Conservation (phyloP, 2,797 vertebrate genomes). For the Poecile montanus region DNA sequence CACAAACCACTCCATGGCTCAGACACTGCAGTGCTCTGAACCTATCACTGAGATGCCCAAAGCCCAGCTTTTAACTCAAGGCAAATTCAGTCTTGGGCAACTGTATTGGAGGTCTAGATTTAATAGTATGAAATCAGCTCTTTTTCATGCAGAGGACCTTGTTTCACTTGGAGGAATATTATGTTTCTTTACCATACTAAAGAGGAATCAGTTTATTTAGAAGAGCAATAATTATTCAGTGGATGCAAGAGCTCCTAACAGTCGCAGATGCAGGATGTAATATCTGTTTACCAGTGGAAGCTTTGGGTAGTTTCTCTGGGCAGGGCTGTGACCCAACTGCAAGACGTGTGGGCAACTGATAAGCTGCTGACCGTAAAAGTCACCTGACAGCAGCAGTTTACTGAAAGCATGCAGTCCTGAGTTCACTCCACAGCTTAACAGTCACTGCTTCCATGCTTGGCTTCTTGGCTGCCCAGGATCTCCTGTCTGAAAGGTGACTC, state of each 20-base stretch:
- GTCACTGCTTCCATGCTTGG: not conserved
- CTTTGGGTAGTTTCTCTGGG: not conserved
- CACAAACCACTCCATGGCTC: not conserved
- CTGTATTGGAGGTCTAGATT: not conserved
- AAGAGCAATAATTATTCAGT: not conserved
- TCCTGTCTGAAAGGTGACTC: not conserved
- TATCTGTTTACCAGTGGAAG: not conserved
- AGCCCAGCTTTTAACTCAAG: not conserved
- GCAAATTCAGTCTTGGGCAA: not conserved
- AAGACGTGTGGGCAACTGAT: constrained; percentile 46
- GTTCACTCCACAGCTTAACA: not conserved
- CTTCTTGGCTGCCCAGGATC: not conserved
- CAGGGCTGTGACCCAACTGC: constrained; percentile 18
- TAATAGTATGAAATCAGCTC: not conserved
- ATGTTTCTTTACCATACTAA: not conserved
- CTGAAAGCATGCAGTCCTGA: not conserved
- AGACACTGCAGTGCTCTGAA: not conserved
- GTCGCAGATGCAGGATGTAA: not conserved
- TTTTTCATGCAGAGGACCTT: not conserved
- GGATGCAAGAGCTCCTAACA: not conserved
- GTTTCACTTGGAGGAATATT: not conserved
- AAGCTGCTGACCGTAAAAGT: not conserved
- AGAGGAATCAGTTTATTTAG: not conserved
- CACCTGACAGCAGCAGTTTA: constrained; percentile 23
- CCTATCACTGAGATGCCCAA: not conserved